Base-by-base conservation (phyloP, 2,888 invertebrate species). In the Diaperis boleti region DNA sequence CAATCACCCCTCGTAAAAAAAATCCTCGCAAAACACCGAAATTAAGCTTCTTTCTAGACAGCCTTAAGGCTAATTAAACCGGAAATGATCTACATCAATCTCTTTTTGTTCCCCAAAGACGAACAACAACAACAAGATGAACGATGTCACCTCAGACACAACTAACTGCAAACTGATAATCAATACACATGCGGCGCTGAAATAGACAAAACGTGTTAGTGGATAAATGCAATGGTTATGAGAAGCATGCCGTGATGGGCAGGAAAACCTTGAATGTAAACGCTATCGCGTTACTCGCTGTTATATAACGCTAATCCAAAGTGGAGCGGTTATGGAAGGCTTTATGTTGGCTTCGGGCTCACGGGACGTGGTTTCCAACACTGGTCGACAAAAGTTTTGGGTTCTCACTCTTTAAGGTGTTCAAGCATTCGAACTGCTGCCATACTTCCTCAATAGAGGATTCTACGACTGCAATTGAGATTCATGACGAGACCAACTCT, bases 201-300 rank as follows among this genome's bases (percentile, higher is more conserved):
- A 33, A 52, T 22, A 39, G 26, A 52, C 29, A 31, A 42, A 42
- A 42, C 54, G 42, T 54, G 54, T 31, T 42, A 37, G 8, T 26
- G 31, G 42, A 11, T 29, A 54, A 54, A 41, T 54, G 54, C 54
- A 54, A 54, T 29, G 41, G 26, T 54, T 54, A 54, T 42, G 54
- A 54, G 29, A 31, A 54, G 13, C 13, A 54, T 42, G 42, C 42
- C 54, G 31, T 54, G 54, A 41, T 54, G 41, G 39, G 39, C 17
- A 29, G 29, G 18, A 54, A 39, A 54, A 54, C 54, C 54, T 54
- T 54, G 54, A 54, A 54, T 54, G 42, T 18, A 15, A 54, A 31
- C 54, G 31, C 29, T 42, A 42, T 42, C 31, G 41, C 41, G 14
- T 54, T 54, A 54, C 54, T 54, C 54, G 39, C 42, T 26, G 31